Base-by-base conservation (phyloP, 2,797 vertebrate genomes). In the Cynopterus sphinx region DNA sequence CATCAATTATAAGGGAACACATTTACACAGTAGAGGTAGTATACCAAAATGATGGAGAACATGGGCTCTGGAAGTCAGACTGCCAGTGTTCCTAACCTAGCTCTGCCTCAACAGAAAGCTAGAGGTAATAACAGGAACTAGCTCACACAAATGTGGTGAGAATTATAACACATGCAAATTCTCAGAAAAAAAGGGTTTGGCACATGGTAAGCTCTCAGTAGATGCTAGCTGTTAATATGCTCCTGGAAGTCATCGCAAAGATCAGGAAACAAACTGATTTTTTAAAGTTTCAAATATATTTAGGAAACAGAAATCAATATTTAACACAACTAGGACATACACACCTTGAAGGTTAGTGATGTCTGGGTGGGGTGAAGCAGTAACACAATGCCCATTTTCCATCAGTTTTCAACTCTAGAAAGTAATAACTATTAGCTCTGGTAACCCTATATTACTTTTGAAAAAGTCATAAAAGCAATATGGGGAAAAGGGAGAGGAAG, bases 251-350 rank as follows among this genome's bases (percentile, higher is more conserved):
- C 70, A 67, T 26, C 0, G 36, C 15, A 90, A 82, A 90, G 91
- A 28, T 28, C 53, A 91, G 70, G 63, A 89, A 95, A 87, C 22
- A 75, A 87, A 36, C 24, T 17, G 86, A 55, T 84, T 92, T 96
- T 96, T 74, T 75, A 71, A 87, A 85, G 53, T 26, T 67, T 93
- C 81, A 77, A 83, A 90, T 90, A 90, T 43, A 84, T 77, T 93
- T 49, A 87, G 55, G 31, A 84, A 81, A 46, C 55, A 33, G 55
- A 92, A 95, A 93, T 70, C 68, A 90, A 82, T 74, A 67, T 31
- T 67, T 93, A 85, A 67, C 2, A 91, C 41, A 92, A 74, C 16
- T 88, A 26, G 49, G 63, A 61, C 75, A 86, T 49, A 90, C 13
- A n/a, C 65, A 94, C 41, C 57, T 59, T 95, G 68, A 95, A 94